A percentile compares a stretch with the other conserved stretches of the same genome.
Evolutionary conservation across 2,113 vertebrate genomes (phyloP).

Genomic region (Sylvia atricapilla): DNA sequence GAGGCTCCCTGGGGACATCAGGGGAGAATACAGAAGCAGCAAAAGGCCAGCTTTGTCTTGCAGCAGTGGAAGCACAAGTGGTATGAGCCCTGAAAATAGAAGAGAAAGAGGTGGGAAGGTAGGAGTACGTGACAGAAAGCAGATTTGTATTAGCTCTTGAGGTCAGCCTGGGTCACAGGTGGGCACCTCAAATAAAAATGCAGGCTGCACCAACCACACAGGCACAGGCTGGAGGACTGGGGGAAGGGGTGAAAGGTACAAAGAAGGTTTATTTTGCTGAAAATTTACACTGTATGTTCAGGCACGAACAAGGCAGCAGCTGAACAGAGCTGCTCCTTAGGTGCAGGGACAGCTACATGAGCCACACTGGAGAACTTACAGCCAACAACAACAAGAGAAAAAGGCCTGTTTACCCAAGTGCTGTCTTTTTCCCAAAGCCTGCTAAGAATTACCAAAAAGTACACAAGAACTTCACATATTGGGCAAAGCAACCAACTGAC

Average conservation of each 20-base stretch:
- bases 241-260: not conserved
- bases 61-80: not conserved
- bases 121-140: not conserved
- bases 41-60: not conserved
- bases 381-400: not conserved
- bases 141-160: not conserved
- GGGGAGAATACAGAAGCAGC: not conserved
- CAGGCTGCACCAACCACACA: not conserved
- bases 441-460: not conserved
- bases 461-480: not conserved
- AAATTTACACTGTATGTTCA: not conserved
- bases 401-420: not conserved
- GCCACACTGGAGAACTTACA: not conserved
- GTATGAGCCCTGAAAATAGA: not conserved
- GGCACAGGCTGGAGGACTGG: not conserved
- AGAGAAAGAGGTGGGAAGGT: not conserved
- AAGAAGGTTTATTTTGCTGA: not conserved
- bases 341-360: not conserved
- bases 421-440: not conserved
- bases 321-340: not conserved
- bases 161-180: fast-evolving
- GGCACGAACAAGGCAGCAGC: not conserved
- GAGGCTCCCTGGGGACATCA: not conserved
- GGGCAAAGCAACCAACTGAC: not conserved
- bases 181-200: not conserved